Evolutionary conservation across 2,888 invertebrate genomes (phyloP), one percentile per base, ranked within the genome.

Genomic region (Cerceris ruficornis): DNA sequence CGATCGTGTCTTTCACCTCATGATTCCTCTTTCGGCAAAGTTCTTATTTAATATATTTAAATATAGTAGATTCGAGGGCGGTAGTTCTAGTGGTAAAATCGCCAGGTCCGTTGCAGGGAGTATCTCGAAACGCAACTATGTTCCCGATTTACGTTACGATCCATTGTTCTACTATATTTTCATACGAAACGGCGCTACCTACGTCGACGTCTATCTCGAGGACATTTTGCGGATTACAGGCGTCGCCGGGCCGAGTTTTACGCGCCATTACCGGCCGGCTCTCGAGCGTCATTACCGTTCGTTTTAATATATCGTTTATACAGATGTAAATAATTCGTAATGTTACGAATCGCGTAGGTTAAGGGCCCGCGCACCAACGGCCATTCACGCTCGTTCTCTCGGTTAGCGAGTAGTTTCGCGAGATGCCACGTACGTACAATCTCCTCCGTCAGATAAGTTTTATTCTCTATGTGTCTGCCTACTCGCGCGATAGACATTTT

Each of bases 231-330:
- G 17, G 55, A 55, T 55, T 17, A n/a, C 11, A 39, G 8, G 55
- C 49, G 39, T 42, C 59, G 57, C 42, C 7, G 9, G 46, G 43
- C 49, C 17, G 49, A n/a, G 15, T 8, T 61, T 61, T 46, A 54
- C 67, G 65, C 65, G 39, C 43, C 52, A 41, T 54, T 64, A 7
- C 17, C 9, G 4, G 41, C 61, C 13, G 72, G 46, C 79, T 65
- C 65, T 71, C 65, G 74, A 50, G 58, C 75, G 49, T 71, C 62
- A 15, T 80, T 61, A 57, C 57, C 60, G 60, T 74, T 80, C 70
- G 68, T 66, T 70, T 76, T 74, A 69, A 80, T 77, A 74, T 62
- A 77, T 66, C 75, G 68, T 82, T 73, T 81, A 28, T 69, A 77
- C 70, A 28, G 54, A 62, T 82, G 77, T 81, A 81, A 77, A 82